Percentiles rank a stretch among this genome's conserved stretches.
phyloP scores from a whole-genome alignment of 2,888 invertebrate genomes.

The Mimas tiliae region DNA sequence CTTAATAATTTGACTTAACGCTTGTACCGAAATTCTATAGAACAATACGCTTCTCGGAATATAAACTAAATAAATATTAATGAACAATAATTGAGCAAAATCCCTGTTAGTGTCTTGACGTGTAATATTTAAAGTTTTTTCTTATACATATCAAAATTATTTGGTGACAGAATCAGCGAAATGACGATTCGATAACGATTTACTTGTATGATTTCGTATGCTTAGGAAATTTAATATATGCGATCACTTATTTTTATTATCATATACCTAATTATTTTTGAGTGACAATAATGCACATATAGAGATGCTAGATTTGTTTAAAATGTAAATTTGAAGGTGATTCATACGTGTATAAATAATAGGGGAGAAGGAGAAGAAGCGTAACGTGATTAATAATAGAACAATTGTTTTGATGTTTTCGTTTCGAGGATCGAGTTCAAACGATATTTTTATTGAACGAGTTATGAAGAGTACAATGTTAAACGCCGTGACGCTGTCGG shows the following conservation, averaged over 20 bases:
- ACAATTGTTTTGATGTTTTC: slow-evolving; percentile 47
- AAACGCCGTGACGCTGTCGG: background rate
- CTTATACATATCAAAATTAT: slow-evolving; percentile 74
- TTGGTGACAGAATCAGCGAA: slow-evolving; percentile 49
- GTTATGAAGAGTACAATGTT: slow-evolving; percentile 58
- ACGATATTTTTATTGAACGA: slow-evolving; percentile 55
- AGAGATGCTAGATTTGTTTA: slow-evolving; percentile 59
- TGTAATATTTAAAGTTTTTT: slow-evolving; percentile 54
- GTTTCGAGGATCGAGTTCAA: slow-evolving; percentile 54
- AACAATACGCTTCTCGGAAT: background rate
- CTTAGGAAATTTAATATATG: slow-evolving; percentile 42
- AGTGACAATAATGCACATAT: slow-evolving; percentile 67
- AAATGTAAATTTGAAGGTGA: slow-evolving; percentile 40
- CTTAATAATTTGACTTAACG: background rate
- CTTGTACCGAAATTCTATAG: background rate
- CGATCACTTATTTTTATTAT: slow-evolving; percentile 38
- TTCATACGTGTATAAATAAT: slow-evolving; percentile 10
- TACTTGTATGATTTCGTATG: slow-evolving; percentile 44
- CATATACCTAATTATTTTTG: slow-evolving; percentile 43
- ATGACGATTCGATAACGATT: slow-evolving; percentile 18
- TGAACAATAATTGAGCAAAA: slow-evolving; percentile 70
- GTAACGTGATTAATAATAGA: slow-evolving; percentile 39
- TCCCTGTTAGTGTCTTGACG: slow-evolving; percentile 42
- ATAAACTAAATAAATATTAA: background rate
- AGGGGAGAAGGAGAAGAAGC: slow-evolving; percentile 21